Evolutionary conservation across 2,888 invertebrate genomes (phyloP), one percentile per base, ranked within the genome.

Genomic region (Oscheius myriophilus): DNA sequence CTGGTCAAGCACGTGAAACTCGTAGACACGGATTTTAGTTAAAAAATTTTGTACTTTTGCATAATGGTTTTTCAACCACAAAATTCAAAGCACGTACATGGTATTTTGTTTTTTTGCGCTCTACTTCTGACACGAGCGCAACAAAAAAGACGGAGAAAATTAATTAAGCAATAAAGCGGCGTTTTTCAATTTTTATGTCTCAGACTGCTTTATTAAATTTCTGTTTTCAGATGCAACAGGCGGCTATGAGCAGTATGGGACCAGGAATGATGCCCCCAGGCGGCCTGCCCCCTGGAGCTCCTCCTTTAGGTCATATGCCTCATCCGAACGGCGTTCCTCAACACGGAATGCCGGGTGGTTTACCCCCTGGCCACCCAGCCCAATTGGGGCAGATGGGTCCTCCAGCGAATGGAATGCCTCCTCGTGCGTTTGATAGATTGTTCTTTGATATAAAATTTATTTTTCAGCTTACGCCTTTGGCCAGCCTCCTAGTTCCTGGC

Each of bases 211-310:
- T 33, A 41, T 16, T 26, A 61, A 26, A 46, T 55, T 55, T 18
- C 9, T 33, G 33, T 33, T 33, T 61, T 39, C 42, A 67, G 67
- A 67, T 67, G 33, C 67, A 67, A 21, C 67, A 71, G 49, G 54
- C 58, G n/a, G 58, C 64, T n/a, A 76, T 76, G 73, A 66, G 63
- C 51, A 53, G 51, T 14, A 63, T 70, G 26, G 73, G 76, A n/a
- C 61, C 67, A 16, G 63, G 58, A 41, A 71, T 71, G 67, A 51
- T 55, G 41, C 64, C 53, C 26, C 65, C 65, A 12, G 51, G 53
- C 16, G 16, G 39, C 46, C 43, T 33, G 11, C 58, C 46, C 6
- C 57, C 57, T 11, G 51, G 51, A 25, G 65, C 46, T n/a, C 52
- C 57, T 11, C 45, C 67, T 21, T 61, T 67, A 55, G 55, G 41